These are phyloP conservation scores for Andrena chrysosceles DNA, from an alignment of 2,888 invertebrate genomes.

Conservation along the genomic window DNA sequence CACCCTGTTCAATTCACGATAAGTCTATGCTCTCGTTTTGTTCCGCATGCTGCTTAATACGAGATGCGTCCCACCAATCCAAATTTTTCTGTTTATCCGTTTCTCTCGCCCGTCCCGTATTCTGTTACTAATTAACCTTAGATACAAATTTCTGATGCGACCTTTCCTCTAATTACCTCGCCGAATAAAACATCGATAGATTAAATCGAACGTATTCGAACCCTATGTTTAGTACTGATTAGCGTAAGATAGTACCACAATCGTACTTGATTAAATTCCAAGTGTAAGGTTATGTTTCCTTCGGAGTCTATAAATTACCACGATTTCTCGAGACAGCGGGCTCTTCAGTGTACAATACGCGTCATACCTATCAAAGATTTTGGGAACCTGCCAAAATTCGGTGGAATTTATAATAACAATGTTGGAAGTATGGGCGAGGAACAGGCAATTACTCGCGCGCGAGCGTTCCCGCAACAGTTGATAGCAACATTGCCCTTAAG, in stretches of 20 bases:
- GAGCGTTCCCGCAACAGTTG: neutral
- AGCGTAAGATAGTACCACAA: no score
- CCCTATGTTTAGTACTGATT: no score
- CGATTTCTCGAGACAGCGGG: neutral
- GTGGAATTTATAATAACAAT: neutral
- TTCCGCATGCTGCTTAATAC: conserved; percentile 60
- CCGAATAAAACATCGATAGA: neutral
- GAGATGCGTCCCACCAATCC: conserved; percentile 75
- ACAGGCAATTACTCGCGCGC: neutral
- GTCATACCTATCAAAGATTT: neutral
- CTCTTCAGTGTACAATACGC: conserved; percentile 1
- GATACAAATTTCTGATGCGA: conserved; percentile 23
- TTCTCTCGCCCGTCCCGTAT: conserved; percentile 30
- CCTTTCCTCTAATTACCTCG: neutral
- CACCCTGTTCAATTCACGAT: conserved; percentile 40
- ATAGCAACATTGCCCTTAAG: neutral
- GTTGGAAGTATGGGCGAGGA: neutral
- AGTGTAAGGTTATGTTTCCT: neutral
- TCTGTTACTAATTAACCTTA: conserved; percentile 32
- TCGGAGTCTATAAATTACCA: conserved; percentile 19
- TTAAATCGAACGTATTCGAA: neutral
- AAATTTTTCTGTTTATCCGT: conserved; percentile 70
- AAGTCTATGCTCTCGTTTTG: conserved; percentile 72
- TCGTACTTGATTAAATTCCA: neutral
- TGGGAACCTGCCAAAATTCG: conserved; percentile 11